These are phyloP conservation scores for Craniophora ligustri DNA, from an alignment of 2,888 invertebrate species.

Conservation along the genomic window DNA sequence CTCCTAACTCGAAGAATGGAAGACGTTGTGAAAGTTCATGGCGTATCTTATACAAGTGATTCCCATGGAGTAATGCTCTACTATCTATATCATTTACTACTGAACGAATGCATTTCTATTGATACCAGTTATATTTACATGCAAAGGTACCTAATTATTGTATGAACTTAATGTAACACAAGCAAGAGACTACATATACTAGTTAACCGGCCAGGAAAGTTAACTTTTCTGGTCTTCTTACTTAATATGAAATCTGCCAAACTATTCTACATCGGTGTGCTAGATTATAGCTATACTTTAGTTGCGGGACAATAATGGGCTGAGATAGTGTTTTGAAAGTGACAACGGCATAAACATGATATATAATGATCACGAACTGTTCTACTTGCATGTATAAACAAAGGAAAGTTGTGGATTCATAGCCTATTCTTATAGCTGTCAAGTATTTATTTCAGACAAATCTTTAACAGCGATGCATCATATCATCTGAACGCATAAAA, in stretches of 20 bases:
- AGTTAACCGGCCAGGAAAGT: too few relatives aligned
- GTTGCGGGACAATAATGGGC: too few relatives aligned
- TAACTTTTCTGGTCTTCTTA: too few relatives aligned
- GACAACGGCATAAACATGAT: too few relatives aligned
- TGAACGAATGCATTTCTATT: background rate
- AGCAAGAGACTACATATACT: too few relatives aligned
- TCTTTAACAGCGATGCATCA: constrained; percentile 33
- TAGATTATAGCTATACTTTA: too few relatives aligned
- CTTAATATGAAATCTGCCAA: too few relatives aligned
- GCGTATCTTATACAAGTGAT: constrained; percentile 7
- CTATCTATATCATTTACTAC: background rate
- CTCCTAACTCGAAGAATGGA: constrained; percentile 33
- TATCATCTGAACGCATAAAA: constrained; percentile 41
- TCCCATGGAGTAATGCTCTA: constrained; percentile 17
- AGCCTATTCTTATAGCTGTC: background rate
- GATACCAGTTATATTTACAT: background rate
- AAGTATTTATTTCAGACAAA: constrained; percentile 17
- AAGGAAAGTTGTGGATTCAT: constrained; percentile 6
- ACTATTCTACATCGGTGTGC: too few relatives aligned
- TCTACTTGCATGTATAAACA: background rate
- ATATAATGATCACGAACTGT: too few relatives aligned
- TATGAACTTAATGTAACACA: too few relatives aligned
- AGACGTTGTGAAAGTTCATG: constrained; percentile 8
- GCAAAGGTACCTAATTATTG: too few relatives aligned
- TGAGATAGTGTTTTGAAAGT: too few relatives aligned